Conservation (phyloP, 2,113 vertebrate genomes). For the Amphiprion percula region DNA sequence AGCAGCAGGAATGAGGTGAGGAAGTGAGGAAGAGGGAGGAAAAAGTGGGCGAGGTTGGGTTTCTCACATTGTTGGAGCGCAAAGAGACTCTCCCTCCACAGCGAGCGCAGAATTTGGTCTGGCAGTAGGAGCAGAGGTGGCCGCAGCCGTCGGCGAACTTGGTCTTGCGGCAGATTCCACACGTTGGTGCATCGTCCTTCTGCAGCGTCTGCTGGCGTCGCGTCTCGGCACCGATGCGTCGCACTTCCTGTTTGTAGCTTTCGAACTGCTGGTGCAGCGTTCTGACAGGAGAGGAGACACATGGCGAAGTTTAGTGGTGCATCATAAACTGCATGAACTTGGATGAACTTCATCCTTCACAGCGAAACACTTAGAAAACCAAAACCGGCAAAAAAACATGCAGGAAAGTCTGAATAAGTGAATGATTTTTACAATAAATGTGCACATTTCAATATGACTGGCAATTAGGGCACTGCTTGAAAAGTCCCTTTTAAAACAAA, state of each 20-base stretch:
- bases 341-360: too few species aligned
- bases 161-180: conserved; percentile 98
- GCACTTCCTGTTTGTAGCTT: conserved; percentile 99
- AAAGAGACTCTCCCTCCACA: conserved; percentile 97
- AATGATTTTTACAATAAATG: conserved; percentile 39
- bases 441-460: conserved; percentile 28
- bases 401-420: conserved; percentile 26
- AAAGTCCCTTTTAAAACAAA: conserved; percentile 31
- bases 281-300: conserved; percentile 79
- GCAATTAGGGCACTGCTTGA: conserved; percentile 62
- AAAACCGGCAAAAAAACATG: background rate
- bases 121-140: conserved; percentile 98
- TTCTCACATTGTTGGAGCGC: conserved; percentile 97
- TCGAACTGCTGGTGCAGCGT: conserved; percentile 99
- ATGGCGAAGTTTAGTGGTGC: conserved; percentile 12
- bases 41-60: background rate
- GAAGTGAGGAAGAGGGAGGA: conserved; percentile 4
- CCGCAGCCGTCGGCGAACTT: conserved; percentile 99
- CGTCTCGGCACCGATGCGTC: conserved; percentile 95
- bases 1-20: conserved; percentile 49
- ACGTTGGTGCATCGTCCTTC: conserved; percentile 97
- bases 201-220: conserved; percentile 93
- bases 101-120: conserved; percentile 97
- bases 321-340: conserved; percentile 5
- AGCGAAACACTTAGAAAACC: background rate